These are phyloP conservation scores for Drosophila micromelanica DNA, from an alignment of 1,140 invertebrate genomes.

Conservation along the genomic window DNA sequence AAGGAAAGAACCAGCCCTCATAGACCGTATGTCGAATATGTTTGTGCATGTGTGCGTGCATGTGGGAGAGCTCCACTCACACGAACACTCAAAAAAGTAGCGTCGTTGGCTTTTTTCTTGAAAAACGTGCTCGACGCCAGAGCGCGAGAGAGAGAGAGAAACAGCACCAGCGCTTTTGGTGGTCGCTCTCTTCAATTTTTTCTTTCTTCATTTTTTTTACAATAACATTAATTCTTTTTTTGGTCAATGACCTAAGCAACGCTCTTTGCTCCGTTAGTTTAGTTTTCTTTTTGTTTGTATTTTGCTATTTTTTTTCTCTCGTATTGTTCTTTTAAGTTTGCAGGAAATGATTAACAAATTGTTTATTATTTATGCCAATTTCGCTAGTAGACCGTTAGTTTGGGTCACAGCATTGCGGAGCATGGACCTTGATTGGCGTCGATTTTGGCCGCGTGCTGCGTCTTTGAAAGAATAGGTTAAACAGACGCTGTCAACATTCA, in stretches of 20 bases:
- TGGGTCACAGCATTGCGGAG: constrained; percentile 20
- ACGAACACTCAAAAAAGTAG: constrained; percentile 46
- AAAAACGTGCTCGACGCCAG: constrained; percentile 63
- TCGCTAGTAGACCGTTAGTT: constrained; percentile 35
- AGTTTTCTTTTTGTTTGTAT: constrained; percentile 43
- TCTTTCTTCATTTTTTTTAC: constrained; percentile 34
- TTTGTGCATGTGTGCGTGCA: constrained; percentile 12
- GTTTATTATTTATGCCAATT: constrained; percentile 42
- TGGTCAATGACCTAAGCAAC: constrained; percentile 78
- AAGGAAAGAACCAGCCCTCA: constrained; percentile 37
- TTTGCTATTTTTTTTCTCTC: constrained; percentile 25
- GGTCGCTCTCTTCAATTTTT: constrained; percentile 15
- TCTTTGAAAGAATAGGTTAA: constrained; percentile 18
- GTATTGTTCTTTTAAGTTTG: constrained; percentile 23
- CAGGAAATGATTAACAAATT: constrained; percentile 39
- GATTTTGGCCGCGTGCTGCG: constrained; percentile 15
- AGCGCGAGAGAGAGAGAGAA: constrained; percentile 28
- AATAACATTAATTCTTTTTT: constrained; percentile 70
- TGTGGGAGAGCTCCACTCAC: constrained; percentile 34
- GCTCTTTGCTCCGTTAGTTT: constrained; percentile 61
- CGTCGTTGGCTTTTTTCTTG: constrained; percentile 59
- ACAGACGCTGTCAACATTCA: constrained; percentile 34
- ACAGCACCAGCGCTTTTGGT: constrained; percentile 13
- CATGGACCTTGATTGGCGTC: constrained; percentile 41
- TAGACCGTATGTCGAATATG: constrained; percentile 24